A percentile compares a stretch with the other conserved stretches of the same genome.
Conservation (phyloP, 2,888 invertebrate genomes). For the Lamellibrachia satsuma region DNA sequence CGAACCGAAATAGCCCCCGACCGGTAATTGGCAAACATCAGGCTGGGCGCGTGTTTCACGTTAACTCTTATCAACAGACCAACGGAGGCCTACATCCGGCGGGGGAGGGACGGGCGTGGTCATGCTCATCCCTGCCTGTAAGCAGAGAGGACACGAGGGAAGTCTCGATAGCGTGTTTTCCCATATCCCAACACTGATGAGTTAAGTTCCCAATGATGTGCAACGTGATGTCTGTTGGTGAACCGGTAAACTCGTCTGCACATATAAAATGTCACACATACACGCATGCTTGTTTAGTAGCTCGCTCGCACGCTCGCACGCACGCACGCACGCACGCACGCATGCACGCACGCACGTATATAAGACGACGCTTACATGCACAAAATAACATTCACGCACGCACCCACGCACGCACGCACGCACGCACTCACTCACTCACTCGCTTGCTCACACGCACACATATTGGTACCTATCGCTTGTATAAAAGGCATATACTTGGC, state of each 20-base stretch:
- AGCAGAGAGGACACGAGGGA: too few species aligned
- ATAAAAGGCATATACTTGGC: not conserved
- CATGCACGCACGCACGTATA: not conserved
- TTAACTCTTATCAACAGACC: conserved; percentile 1
- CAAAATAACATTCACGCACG: not conserved
- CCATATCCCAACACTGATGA: too few species aligned
- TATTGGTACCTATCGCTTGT: not conserved
- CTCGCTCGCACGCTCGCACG: not conserved
- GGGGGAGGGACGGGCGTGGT: not conserved
- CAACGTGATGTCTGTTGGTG: too few species aligned
- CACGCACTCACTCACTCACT: not conserved
- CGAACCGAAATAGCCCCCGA: not conserved
- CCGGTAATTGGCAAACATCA: not conserved
- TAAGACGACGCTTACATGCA: not conserved
- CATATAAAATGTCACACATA: too few species aligned
- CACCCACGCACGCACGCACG: not conserved
- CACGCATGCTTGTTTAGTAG: not conserved
- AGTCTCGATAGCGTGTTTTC: too few species aligned
- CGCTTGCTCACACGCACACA: not conserved
- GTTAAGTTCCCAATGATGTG: too few species aligned
- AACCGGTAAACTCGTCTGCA: too few species aligned
- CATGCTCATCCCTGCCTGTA: too few species aligned
- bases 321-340: not conserved
- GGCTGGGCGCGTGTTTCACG: not conserved
- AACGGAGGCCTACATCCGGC: not conserved